These are phyloP conservation scores for Drosophila orosa DNA, from an alignment of 1,140 invertebrate genomes.

Conservation along the genomic window DNA sequence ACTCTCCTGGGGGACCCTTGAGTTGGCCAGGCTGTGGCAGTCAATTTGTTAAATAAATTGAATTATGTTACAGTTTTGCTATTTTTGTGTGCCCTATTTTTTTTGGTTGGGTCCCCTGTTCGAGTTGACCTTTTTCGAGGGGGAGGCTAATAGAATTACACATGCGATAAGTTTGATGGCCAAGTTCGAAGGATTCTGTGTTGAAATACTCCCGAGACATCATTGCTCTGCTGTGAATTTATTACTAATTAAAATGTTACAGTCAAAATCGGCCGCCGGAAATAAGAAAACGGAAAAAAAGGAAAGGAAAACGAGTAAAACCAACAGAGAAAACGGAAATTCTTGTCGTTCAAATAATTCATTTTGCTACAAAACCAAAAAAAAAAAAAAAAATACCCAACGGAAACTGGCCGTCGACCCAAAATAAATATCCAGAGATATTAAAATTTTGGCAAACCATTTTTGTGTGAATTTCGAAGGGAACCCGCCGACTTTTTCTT, in stretches of 20 bases:
- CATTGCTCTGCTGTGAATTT: conserved; percentile 12
- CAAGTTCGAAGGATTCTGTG: conserved; percentile 15
- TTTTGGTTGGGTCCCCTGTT: conserved; percentile 31
- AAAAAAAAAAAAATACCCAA: conserved; percentile 11
- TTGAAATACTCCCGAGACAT: conserved; percentile 15
- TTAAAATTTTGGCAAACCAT: conserved; percentile 44
- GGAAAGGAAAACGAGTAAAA: neutral
- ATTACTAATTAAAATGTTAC: conserved; percentile 31
- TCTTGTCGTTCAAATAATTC: conserved; percentile 45
- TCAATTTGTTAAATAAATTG: conserved; percentile 82
- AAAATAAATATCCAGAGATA: conserved; percentile 41
- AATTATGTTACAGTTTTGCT: conserved; percentile 65
- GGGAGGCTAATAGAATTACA: conserved; percentile 60
- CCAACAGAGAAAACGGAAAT: conserved; percentile 26
- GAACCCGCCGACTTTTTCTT: conserved; percentile 6
- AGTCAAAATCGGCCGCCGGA: conserved; percentile 6
- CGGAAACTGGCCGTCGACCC: conserved; percentile 33
- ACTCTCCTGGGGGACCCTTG: conserved; percentile 38
- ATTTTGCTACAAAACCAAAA: conserved; percentile 28
- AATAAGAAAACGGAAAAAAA: conserved; percentile 10
- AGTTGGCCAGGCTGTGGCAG: conserved; percentile 64
- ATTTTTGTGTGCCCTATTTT: conserved; percentile 7
- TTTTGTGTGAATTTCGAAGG: conserved; percentile 17
- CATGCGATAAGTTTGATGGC: conserved; percentile 54
- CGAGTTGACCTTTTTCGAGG: conserved; percentile 45